Percentiles rank a stretch among this genome's conserved stretches.
phyloP scores from a whole-genome alignment of 2,888 invertebrate species.

The Helleia helle region DNA sequence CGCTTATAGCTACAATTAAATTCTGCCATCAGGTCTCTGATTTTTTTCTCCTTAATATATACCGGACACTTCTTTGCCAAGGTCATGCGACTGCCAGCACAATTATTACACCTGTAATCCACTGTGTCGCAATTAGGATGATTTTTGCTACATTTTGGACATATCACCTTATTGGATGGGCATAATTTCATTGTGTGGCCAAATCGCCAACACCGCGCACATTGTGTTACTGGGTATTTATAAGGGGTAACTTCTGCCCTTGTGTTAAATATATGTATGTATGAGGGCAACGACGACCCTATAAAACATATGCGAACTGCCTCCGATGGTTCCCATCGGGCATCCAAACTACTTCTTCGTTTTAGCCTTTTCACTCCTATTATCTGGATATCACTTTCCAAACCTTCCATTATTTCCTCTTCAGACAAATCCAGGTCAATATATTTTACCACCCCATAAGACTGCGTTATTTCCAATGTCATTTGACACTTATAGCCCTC shows the following conservation, averaged over 20 bases:
- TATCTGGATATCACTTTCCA: neutral
- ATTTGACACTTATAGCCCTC: neutral
- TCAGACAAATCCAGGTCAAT: neutral
- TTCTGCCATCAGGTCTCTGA: constrained; percentile 8
- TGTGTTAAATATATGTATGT: neutral
- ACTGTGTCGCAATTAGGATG: constrained; percentile 1
- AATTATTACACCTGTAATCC: constrained; percentile 1
- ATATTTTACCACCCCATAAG: neutral
- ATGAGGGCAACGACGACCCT: neutral
- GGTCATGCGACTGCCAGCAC: constrained; percentile 1
- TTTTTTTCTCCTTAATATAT: constrained; percentile 6
- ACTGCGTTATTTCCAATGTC: neutral
- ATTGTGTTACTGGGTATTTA: constrained; percentile 17
- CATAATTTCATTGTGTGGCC: constrained; percentile 14
- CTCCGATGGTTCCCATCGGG: neutral
- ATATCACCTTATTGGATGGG: constrained; percentile 8
- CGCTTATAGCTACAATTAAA: constrained; percentile 9
- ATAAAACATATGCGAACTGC: neutral
- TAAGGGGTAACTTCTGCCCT: neutral
- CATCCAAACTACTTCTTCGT: neutral
- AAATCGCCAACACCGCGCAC: constrained; percentile 17
- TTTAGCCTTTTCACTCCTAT: neutral
- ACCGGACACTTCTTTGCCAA: constrained; percentile 3
- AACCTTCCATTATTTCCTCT: neutral
- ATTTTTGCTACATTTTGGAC: constrained; percentile 8